phyloP scores from a whole-genome alignment of 1,140 invertebrate species.

The Heliconius nattereri region DNA sequence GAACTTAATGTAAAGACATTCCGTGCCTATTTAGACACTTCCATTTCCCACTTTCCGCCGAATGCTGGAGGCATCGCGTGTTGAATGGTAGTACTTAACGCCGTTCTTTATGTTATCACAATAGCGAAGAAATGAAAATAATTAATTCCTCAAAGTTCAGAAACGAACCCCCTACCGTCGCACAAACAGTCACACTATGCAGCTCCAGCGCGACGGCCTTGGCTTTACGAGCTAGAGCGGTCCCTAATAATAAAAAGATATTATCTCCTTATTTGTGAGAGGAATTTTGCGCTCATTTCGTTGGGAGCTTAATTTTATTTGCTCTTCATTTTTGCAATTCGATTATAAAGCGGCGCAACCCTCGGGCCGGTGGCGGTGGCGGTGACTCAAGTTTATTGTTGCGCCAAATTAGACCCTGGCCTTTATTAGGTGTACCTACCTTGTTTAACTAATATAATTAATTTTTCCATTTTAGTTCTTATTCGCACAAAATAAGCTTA shows the following conservation, averaged over 20 bases:
- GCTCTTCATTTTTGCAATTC: conserved; percentile 14
- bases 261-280: not conserved
- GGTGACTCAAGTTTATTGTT: conserved; percentile 48
- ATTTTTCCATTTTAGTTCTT: not conserved
- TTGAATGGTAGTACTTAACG: no score
- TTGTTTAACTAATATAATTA: not conserved
- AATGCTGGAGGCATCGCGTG: no score
- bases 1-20: no score
- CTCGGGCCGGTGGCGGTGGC: conserved; percentile 14
- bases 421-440: conserved; percentile 41
- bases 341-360: conserved; percentile 16
- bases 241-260: not conserved
- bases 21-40: no score
- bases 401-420: conserved; percentile 48
- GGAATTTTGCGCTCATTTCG: conserved; percentile 6
- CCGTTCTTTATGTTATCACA: no score
- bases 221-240: not conserved
- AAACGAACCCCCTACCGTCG: not conserved
- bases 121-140: no score
- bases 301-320: not conserved
- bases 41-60: no score
- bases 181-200: not conserved
- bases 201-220: not conserved
- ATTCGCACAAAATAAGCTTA: not conserved
- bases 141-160: no score